Percentiles rank a stretch among this genome's conserved stretches.
Evolutionary conservation across 2,113 vertebrate genomes (phyloP).

Genomic region (Anseranas semipalmata): DNA sequence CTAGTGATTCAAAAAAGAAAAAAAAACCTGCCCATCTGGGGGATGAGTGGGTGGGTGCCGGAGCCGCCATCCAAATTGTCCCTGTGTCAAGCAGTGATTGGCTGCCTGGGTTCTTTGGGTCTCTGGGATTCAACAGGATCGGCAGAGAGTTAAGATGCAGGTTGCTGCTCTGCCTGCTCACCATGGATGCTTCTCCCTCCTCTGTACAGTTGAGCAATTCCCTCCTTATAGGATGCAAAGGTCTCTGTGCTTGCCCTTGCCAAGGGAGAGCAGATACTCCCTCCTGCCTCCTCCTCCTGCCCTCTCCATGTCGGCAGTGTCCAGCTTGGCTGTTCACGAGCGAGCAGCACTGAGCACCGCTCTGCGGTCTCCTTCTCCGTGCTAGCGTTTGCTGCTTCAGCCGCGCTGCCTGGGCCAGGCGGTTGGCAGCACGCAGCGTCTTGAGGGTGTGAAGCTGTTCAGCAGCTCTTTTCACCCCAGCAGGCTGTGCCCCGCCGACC

Average conservation of each 20-base stretch:
- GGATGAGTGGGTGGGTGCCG: not conserved
- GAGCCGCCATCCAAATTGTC: not conserved
- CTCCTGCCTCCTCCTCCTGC: not conserved
- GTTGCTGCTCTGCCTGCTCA: not conserved
- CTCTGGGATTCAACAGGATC: not conserved
- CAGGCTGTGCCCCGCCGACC: not conserved
- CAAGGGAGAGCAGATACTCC: not conserved
- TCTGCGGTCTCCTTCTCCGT: not conserved
- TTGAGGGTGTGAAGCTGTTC: not conserved
- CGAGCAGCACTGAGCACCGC: not conserved
- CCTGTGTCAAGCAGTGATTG: not conserved
- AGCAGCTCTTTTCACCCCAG: not conserved
- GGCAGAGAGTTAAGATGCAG: not conserved
- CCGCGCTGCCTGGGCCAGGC: not conserved
- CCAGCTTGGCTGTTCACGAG: not conserved
- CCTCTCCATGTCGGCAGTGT: not conserved
- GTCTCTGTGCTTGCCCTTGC: not conserved
- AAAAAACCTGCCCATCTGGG: not conserved
- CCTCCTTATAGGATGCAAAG: not conserved
- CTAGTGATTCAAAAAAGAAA: not conserved
- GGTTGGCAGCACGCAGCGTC: not conserved
- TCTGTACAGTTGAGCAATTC: not conserved
- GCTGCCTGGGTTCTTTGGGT: not conserved
- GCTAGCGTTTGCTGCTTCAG: not conserved
- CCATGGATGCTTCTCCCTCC: not conserved